phyloP scores from a whole-genome alignment of 2,888 invertebrate species.

The Parasteatoda lunata region DNA sequence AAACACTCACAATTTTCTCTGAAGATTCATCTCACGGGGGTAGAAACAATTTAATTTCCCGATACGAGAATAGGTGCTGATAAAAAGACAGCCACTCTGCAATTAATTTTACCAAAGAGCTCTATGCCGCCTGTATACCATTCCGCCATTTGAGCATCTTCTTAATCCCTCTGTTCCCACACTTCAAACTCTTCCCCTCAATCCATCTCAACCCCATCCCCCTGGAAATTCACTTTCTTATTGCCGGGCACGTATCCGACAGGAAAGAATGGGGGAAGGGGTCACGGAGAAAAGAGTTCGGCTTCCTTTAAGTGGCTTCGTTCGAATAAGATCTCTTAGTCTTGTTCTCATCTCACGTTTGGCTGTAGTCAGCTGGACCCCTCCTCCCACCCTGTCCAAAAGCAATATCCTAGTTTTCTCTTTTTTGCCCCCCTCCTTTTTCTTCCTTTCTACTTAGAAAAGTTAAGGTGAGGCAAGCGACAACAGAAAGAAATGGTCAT shows the following conservation, averaged over 20 bases:
- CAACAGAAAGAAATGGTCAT: constrained; percentile 42
- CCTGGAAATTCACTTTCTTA: constrained; percentile 19
- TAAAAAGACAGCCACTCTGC: constrained; percentile 28
- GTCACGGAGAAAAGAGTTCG: constrained; percentile 14
- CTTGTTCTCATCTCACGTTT: constrained; percentile 59
- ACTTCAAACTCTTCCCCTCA: not conserved
- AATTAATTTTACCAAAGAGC: constrained; percentile 36
- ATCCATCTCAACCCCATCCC: constrained; percentile 3
- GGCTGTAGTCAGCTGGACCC: constrained; percentile 34
- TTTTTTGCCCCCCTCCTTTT: constrained; percentile 1
- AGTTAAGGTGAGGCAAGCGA: constrained; percentile 28
- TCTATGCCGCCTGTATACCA: not conserved
- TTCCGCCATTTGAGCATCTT: constrained; percentile 5
- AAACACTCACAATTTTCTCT: too few relatives aligned
- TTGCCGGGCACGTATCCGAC: constrained; percentile 42
- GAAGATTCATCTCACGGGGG: too few relatives aligned
- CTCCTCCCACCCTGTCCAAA: constrained; percentile 9
- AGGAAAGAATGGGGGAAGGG: constrained; percentile 26
- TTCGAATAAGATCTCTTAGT: constrained; percentile 51
- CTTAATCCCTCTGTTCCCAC: constrained; percentile 15
- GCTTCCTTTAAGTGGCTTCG: constrained; percentile 57
- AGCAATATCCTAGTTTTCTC: constrained; percentile 45
- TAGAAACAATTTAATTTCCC: constrained; percentile 37
- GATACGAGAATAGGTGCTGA: constrained; percentile 5
- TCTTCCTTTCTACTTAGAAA: constrained; percentile 1